A percentile compares a stretch with the other conserved stretches of the same genome.
phyloP scores from a whole-genome alignment of 2,113 vertebrate genomes.

The Monarcha castaneiventris region DNA sequence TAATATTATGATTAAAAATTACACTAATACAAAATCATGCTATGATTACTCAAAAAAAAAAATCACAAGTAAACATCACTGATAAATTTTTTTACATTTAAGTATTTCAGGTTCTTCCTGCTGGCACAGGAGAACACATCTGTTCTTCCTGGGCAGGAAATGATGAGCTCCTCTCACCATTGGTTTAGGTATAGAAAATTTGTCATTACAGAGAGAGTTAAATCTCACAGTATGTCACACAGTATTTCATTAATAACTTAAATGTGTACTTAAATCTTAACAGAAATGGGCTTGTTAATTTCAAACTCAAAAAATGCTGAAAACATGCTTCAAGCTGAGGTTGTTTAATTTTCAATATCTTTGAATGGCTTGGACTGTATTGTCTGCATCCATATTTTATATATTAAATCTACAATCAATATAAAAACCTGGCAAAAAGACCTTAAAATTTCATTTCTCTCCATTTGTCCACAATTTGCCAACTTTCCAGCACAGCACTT shows the following conservation, averaged over 20 bases:
- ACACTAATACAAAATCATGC: fast-evolving
- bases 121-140: background rate
- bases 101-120: background rate
- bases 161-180: background rate
- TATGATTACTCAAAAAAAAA: background rate
- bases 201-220: fast-evolving
- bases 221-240: background rate
- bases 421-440: background rate
- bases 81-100: background rate
- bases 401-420: background rate
- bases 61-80: background rate
- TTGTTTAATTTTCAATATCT: background rate
- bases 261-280: background rate
- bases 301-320: background rate
- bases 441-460: background rate
- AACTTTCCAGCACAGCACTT: background rate
- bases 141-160: background rate
- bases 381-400: background rate
- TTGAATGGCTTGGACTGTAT: background rate
- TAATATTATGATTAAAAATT: background rate
- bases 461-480: background rate
- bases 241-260: background rate
- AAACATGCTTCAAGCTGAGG: background rate
- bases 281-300: background rate
- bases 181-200: background rate